These are phyloP conservation scores for Ctena decussata DNA, from an alignment of 2,888 invertebrate species.

Conservation along the genomic window DNA sequence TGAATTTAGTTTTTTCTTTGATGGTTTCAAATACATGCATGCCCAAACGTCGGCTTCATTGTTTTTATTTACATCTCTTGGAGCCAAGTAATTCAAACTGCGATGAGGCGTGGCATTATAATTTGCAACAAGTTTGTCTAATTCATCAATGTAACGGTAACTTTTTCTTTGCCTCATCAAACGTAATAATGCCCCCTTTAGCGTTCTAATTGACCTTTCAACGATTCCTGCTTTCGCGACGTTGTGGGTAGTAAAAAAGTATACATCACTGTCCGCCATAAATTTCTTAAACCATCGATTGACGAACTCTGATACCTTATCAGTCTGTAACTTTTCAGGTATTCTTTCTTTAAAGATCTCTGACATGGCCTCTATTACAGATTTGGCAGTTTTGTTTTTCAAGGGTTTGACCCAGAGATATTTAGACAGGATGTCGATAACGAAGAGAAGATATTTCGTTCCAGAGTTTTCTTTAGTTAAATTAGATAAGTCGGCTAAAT, in stretches of 20 bases:
- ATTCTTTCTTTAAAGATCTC: background rate
- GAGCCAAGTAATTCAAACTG: constrained; percentile 4
- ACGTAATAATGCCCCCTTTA: background rate
- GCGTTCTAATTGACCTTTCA: background rate
- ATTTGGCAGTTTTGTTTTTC: constrained; percentile 11
- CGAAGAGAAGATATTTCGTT: background rate
- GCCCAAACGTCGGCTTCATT: constrained; percentile 19
- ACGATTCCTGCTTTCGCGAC: background rate
- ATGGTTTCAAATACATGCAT: constrained; percentile 11
- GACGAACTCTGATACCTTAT: constrained; percentile 10
- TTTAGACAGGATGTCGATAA: constrained; percentile 6
- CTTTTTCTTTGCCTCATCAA: background rate
- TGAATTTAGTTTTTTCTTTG: background rate
- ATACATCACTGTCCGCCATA: background rate
- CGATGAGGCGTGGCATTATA: constrained; percentile 21
- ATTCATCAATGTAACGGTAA: constrained; percentile 4
- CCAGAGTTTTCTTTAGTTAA: constrained; percentile 8
- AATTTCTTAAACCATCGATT: background rate
- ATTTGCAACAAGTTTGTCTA: background rate
- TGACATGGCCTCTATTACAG: background rate
- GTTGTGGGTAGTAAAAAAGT: constrained; percentile 16
- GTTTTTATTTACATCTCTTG: background rate
- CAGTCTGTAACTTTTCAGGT: background rate
- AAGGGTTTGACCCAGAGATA: constrained; percentile 11
- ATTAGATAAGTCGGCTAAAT: background rate